Evolutionary conservation across 2,888 invertebrate genomes (phyloP), one percentile per base, ranked within the genome.

Genomic region (Coelopa pilipes): DNA sequence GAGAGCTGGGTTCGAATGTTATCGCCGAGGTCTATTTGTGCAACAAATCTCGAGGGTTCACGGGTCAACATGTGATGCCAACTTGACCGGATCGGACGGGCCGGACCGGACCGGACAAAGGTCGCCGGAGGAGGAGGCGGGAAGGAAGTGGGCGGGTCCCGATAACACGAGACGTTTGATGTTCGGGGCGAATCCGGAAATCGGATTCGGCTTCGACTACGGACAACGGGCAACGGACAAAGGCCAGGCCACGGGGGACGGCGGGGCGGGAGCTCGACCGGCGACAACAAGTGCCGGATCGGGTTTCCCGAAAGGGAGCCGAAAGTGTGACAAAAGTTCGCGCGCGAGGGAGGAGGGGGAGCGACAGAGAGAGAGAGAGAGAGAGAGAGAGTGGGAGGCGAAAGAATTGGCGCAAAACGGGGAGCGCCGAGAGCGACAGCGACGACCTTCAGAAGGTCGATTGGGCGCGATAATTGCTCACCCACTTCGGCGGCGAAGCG

Each of bases 21-120:
- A 66, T 66, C 66, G n/a, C 66, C 49, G 50, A 66, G 66, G 34
- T 62, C 68, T 50, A 55, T 62, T 68, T 68, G 45, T 17, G 49
- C 70, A 63, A 55, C 63, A 74, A 74, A 72, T 71, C 74, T 71
- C 71, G 45, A 46, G 68, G 60, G 74, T 74, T 72, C 74, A 74
- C 68, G 62, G 74, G 74, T 72, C 71, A 67, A 49, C 67, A 74
- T 55, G 62, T 34, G 53, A 53, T 15, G 53, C 53, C 13, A n/a
- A 13, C 53, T 53, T n/a, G n/a, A 53, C n/a, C 13, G 53, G 34
- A 34, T 34, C 53, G 15, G 15, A 13, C 10, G 5, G 53, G 53
- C 3, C 13, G 53, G 53, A 4, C 53, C n/a, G 53, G 10, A 60
- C 1, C 15, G 60, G 9, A 62, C 10, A 10, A 62, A 34, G 13